Evolutionary conservation across 2,113 vertebrate species (phyloP).

Genomic region (Ariopsis seemanni): DNA sequence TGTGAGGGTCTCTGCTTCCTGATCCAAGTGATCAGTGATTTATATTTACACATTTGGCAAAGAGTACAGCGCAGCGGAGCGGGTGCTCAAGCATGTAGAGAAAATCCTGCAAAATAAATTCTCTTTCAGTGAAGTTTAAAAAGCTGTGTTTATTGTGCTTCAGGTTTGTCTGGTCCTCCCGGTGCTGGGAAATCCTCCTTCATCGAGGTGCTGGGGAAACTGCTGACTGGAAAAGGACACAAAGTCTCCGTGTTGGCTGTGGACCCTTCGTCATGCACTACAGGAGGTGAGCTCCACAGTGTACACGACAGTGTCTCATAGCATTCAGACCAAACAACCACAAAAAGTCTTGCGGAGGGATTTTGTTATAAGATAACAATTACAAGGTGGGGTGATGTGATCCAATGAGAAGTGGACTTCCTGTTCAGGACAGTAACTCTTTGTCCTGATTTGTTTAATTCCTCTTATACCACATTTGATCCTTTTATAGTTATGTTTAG

Average conservation of each 20-base stretch:
- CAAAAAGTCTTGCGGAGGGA: not conserved
- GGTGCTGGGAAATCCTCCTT: slow-evolving; percentile 97
- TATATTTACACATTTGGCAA: not conserved
- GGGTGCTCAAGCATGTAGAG: not conserved
- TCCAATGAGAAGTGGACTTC: not conserved
- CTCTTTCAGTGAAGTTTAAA: not conserved
- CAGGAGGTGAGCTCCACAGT: slow-evolving; percentile 80
- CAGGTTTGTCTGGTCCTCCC: slow-evolving; percentile 94
- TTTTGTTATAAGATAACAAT: not conserved
- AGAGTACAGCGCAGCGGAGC: not conserved
- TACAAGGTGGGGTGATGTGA: not conserved
- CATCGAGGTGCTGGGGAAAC: slow-evolving; percentile 95
- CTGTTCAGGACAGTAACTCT: not conserved
- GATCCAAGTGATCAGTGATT: not conserved
- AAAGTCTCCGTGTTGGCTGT: slow-evolving; percentile 93
- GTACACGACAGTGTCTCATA: not conserved
- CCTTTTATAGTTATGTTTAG: not conserved
- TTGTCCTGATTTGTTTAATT: not conserved
- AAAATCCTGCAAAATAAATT: not conserved
- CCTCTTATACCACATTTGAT: not conserved
- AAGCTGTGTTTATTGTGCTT: not conserved
- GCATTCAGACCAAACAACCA: not conserved
- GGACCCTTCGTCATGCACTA: slow-evolving; percentile 94
- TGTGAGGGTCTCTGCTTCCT: not conserved
- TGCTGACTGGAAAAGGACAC: slow-evolving; percentile 88